Evolutionary conservation across 2,888 invertebrate genomes (phyloP).

Genomic region (Stenoptilia bipunctidactyla): DNA sequence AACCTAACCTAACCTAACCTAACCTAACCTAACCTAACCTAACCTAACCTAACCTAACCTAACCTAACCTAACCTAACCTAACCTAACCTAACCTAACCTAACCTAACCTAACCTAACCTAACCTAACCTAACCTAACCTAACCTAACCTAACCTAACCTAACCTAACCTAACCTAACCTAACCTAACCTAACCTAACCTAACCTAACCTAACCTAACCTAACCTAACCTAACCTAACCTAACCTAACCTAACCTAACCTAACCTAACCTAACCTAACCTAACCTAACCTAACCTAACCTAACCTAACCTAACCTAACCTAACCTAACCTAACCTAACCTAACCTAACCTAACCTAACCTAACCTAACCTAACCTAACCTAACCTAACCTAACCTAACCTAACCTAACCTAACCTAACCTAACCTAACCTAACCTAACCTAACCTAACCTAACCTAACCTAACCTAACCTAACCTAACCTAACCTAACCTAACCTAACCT

Average conservation of each 20-base stretch:
- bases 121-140: slow-evolving; percentile 8
- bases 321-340: slow-evolving; percentile 5
- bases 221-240: slow-evolving; percentile 12
- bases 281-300: slow-evolving; percentile 9
- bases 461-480: slow-evolving; percentile 6
- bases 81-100: slow-evolving; percentile 9
- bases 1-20: slow-evolving; percentile 9
- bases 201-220: slow-evolving; percentile 12
- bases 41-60: slow-evolving; percentile 10
- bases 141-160: slow-evolving; percentile 8
- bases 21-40: slow-evolving; percentile 10
- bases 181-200: slow-evolving; percentile 12
- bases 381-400: slow-evolving; percentile 7
- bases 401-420: slow-evolving; percentile 6
- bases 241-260: slow-evolving; percentile 12
- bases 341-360: slow-evolving; percentile 6
- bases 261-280: slow-evolving; percentile 12
- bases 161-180: slow-evolving; percentile 11
- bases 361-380: slow-evolving; percentile 5
- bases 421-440: slow-evolving; percentile 6
- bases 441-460: slow-evolving; percentile 6
- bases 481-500: slow-evolving; percentile 8
- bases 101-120: slow-evolving; percentile 8
- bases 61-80: slow-evolving; percentile 9
- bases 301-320: slow-evolving; percentile 4